Evolutionary conservation across 2,113 vertebrate genomes (phyloP), one percentile per base, ranked within the genome.

Genomic region (Elanus axillaris): DNA sequence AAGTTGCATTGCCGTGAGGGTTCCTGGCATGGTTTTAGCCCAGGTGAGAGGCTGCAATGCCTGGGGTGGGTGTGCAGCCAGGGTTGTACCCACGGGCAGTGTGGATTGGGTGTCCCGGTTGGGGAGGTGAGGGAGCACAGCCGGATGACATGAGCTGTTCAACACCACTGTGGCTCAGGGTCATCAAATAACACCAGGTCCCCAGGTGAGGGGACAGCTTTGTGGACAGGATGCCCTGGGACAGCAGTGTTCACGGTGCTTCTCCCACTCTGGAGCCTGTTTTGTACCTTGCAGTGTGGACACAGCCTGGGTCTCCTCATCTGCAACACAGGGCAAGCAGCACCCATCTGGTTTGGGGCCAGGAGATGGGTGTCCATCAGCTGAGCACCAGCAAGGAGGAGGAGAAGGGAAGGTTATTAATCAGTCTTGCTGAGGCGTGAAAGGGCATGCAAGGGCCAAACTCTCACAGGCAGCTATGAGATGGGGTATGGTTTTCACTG

Each of bases 401-500:
- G 16, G 18, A 56, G 34, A 32, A 76, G 45, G 31, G n/a, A 71
- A 74, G 8, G 10, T 25, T 25, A 8, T 11, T 48, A 13, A 43
- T 48, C 21, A 12, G 45, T 32, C 80, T 66, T 36, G 11, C 25
- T 19, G 32, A 63, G 29, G 13, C 17, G 13, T 23, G 12, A 64
- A 80, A 52, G 18, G 0, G 67, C 74, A 11, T 9, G 5, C 13
- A 72, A 32, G 25, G 60, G 55, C 12, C 36, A 71, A 67, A 48
- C 4, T 50, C 40, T 47, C 27, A 27, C 12, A n/a, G 38, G 17
- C 16, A 45, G 23, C 15, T 32, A 11, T 14, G 52, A 53, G 27
- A 27, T 48, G 52, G 27, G 16, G 8, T 13, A 17, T 0, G 8
- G 29, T 29, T 17, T 48, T 53, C 18, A 0, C 10, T 0, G 0